Evolutionary conservation across 2,797 vertebrate genomes (phyloP).

Genomic region (Onychomys torridus): DNA sequence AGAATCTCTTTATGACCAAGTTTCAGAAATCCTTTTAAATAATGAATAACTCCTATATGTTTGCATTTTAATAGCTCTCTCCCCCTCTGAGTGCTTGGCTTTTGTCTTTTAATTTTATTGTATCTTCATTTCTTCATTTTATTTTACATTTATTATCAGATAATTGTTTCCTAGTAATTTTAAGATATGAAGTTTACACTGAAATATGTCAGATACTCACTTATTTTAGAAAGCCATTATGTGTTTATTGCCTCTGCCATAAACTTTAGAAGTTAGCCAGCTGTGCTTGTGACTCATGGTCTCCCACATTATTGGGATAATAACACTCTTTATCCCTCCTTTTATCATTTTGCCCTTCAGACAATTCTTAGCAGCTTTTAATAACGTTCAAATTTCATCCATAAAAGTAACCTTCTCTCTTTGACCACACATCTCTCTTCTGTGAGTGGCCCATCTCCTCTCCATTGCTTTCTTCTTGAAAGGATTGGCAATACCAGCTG

Average conservation of each 20-base stretch:
- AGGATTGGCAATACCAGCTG: not conserved
- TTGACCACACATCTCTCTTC: not conserved
- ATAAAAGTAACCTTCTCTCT: not conserved
- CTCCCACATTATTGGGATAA: not conserved
- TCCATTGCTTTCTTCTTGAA: not conserved
- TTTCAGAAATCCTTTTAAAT: not conserved
- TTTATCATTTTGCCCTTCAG: not conserved
- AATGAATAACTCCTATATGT: not conserved
- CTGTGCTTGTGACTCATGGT: not conserved
- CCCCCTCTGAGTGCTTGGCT: not conserved
- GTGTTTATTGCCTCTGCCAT: conserved; percentile 38
- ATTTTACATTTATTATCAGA: not conserved
- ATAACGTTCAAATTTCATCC: not conserved
- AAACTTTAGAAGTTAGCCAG: conserved; percentile 12
- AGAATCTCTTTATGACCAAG: not conserved
- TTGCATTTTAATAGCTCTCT: not conserved
- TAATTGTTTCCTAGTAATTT: conserved; percentile 18
- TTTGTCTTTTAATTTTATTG: conserved; percentile 36
- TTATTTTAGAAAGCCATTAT: not conserved
- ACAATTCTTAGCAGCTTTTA: conserved; percentile 28
- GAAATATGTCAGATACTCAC: not conserved
- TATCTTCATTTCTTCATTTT: not conserved
- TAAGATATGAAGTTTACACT: conserved; percentile 8
- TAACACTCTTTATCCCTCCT: not conserved
- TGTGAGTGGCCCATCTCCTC: not conserved